These are phyloP conservation scores for Macroglossus sobrinus DNA, from an alignment of 2,113 vertebrate genomes.

Conservation along the genomic window DNA sequence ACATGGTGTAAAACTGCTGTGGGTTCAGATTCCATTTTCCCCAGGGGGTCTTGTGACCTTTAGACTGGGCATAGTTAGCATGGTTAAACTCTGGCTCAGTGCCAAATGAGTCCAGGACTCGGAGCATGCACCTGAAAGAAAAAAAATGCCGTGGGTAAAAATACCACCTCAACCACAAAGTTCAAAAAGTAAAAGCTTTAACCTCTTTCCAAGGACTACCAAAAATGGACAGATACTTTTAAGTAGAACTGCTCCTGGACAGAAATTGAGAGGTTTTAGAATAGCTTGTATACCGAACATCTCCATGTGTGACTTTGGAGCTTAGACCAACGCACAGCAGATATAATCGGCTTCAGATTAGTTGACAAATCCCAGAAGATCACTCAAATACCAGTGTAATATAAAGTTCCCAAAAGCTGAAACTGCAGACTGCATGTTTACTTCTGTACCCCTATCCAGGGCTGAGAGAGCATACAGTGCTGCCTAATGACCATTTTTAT, in stretches of 20 bases:
- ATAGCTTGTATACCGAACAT: neutral
- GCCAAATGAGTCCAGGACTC: conserved; percentile 97
- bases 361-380: neutral
- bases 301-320: neutral
- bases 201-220: neutral
- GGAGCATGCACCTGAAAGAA: conserved; percentile 93
- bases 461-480: neutral
- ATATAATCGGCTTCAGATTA: neutral
- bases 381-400: neutral
- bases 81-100: conserved; percentile 99
- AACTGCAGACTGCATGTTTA: neutral
- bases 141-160: neutral
- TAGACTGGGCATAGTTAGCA: conserved; percentile 97
- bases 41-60: conserved; percentile 99
- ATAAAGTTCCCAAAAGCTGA: neutral
- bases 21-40: conserved; percentile 99
- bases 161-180: neutral
- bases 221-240: neutral
- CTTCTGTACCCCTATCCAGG: neutral
- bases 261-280: neutral
- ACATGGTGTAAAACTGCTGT: conserved; percentile 99
- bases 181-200: neutral
- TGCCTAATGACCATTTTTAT: neutral
- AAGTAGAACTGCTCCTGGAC: neutral
- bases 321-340: neutral